Evolutionary conservation across 2,113 vertebrate genomes (phyloP).

Genomic region (Tylochromis polylepis): DNA sequence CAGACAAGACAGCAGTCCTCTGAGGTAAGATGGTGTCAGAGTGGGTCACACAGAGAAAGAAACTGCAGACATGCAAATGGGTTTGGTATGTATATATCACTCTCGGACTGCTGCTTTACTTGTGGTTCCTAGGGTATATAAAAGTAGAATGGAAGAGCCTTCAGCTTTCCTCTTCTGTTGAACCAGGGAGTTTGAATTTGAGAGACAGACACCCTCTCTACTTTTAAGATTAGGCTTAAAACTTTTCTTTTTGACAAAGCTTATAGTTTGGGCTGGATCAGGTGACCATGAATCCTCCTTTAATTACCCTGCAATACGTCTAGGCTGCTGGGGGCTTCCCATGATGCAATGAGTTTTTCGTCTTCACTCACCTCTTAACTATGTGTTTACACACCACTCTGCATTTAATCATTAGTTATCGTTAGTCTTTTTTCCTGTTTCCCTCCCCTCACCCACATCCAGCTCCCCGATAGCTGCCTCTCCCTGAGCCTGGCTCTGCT

Average conservation of each 20-base stretch:
- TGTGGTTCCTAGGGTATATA: not conserved
- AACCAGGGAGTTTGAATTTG: not conserved
- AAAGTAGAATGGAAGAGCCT: not conserved
- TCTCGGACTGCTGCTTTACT: not conserved
- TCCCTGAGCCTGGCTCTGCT: not conserved
- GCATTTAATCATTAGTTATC: not conserved
- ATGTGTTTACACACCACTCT: not conserved
- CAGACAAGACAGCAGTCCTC: conserved; percentile 17
- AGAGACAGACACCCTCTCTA: not conserved
- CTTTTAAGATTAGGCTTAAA: not conserved
- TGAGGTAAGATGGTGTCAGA: conserved; percentile 2
- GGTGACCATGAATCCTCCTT: not conserved
- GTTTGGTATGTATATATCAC: not conserved
- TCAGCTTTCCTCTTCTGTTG: not conserved
- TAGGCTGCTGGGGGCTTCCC: not conserved
- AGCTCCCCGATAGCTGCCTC: not conserved
- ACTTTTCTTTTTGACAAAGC: not conserved
- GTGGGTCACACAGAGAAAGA: not conserved
- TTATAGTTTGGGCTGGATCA: not conserved
- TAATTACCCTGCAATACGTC: not conserved
- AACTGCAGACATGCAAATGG: not conserved
- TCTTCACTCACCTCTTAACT: not conserved
- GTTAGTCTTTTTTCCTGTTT: not conserved
- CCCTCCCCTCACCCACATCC: not conserved
- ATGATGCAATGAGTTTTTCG: not conserved